Evolutionary conservation across 1,140 invertebrate genomes (phyloP).

Genomic region (Aphidius ervi): DNA sequence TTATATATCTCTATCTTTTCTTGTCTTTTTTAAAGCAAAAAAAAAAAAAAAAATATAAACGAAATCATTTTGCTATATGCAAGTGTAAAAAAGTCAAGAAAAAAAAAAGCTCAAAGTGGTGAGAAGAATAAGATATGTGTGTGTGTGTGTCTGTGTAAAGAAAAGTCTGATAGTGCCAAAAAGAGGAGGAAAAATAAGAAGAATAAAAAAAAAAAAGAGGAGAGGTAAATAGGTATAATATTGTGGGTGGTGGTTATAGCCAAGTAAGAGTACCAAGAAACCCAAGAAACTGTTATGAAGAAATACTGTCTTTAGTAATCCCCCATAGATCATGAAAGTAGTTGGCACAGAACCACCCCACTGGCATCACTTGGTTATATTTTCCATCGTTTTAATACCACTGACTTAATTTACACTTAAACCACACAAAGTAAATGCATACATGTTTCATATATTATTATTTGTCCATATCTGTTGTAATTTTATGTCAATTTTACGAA

Average conservation of each 20-base stretch:
- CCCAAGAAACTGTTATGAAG: slow-evolving; percentile 33
- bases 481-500: not conserved
- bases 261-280: slow-evolving; percentile 16
- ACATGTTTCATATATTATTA: not conserved
- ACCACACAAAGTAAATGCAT: slow-evolving; percentile 14
- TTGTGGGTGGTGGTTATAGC: slow-evolving; percentile 28
- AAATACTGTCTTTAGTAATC: slow-evolving; percentile 32
- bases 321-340: slow-evolving; percentile 30
- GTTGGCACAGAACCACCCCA: slow-evolving; percentile 11
- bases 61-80: no score
- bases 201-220: slow-evolving; percentile 11
- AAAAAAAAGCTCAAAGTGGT: not conserved
- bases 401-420: slow-evolving; percentile 35
- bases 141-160: no score
- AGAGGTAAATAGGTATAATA: not conserved
- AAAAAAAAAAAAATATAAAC: no score
- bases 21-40: no score
- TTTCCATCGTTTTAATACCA: slow-evolving; percentile 32
- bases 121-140: not conserved
- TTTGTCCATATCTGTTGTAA: no score
- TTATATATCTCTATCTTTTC: no score
- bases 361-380: not conserved
- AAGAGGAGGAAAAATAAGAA: slow-evolving; percentile 10
- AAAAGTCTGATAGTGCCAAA: not conserved
- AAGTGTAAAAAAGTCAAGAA: no score